These are phyloP conservation scores for Capitulum mitella DNA, from an alignment of 2,888 invertebrate genomes.

Conservation along the genomic window DNA sequence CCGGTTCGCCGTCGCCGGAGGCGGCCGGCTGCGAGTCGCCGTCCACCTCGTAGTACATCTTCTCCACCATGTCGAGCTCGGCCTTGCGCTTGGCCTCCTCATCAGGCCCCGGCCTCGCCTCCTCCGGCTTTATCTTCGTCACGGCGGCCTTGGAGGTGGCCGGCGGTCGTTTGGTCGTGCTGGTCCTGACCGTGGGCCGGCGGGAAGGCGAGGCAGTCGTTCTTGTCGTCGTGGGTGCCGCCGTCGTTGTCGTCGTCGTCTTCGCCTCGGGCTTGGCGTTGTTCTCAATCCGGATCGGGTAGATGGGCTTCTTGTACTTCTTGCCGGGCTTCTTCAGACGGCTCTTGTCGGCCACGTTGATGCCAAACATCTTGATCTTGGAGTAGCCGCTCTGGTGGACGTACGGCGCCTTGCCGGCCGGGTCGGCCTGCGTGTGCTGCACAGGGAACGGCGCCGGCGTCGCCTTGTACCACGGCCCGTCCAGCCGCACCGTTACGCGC, in stretches of 20 bases:
- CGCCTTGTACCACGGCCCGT: not conserved
- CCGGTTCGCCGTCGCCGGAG: not conserved
- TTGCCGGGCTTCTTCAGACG: not conserved
- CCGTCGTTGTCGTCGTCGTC: not conserved
- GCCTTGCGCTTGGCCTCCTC: not conserved
- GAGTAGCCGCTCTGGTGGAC: slow-evolving; percentile 14
- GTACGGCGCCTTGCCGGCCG: not conserved
- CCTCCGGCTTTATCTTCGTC: not conserved
- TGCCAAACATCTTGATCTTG: slow-evolving; percentile 13
- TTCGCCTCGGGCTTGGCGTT: not conserved
- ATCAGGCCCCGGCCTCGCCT: not conserved
- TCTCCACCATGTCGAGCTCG: not conserved
- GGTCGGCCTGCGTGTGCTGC: not conserved
- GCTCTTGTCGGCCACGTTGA: not conserved
- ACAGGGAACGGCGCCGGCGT: not conserved
- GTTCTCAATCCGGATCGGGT: not conserved
- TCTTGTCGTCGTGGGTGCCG: not conserved
- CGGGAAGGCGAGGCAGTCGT: not conserved
- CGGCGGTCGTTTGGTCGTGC: not conserved
- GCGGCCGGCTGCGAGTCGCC: not conserved
- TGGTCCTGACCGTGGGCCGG: not conserved
- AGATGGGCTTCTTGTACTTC: not conserved
- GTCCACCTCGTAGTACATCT: slow-evolving; percentile 8
- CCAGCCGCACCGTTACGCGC: not conserved
- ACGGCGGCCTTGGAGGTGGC: no score